Conservation (phyloP, 1,140 invertebrate species). For the Micrasema minimum region DNA sequence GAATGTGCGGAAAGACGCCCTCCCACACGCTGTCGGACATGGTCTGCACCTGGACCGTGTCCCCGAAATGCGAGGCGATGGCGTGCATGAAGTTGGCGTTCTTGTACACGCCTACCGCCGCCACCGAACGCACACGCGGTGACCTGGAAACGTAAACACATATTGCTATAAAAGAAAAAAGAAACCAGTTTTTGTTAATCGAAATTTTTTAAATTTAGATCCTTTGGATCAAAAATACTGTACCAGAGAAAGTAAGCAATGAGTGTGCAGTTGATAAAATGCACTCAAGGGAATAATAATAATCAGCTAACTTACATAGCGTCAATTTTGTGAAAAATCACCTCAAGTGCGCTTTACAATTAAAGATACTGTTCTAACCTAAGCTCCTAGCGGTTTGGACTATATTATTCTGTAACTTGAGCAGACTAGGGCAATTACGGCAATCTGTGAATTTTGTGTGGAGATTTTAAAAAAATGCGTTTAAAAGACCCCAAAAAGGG, state of each 20-base stretch:
- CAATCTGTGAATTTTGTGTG: too few species aligned
- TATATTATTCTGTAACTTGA: too few species aligned
- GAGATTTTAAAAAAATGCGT: too few species aligned
- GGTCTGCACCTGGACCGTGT: slow-evolving; percentile 83
- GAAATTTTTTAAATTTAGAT: background rate
- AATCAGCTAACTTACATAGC: too few species aligned
- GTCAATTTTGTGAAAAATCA: too few species aligned
- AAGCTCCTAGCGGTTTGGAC: too few species aligned
- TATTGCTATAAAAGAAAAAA: background rate
- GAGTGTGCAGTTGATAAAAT: too few species aligned
- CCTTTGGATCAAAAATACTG: background rate
- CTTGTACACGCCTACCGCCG: slow-evolving; percentile 85
- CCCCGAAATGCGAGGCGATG: slow-evolving; percentile 83
- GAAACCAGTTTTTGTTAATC: background rate
- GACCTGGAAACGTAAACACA: slow-evolving; percentile 64
- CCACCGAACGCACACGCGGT: slow-evolving; percentile 71
- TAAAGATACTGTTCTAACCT: too few species aligned
- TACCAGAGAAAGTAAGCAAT: background rate
- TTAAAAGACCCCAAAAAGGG: too few species aligned
- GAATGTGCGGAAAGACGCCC: slow-evolving; percentile 89
- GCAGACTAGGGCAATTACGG: too few species aligned
- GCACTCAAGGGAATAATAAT: too few species aligned
- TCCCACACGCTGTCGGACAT: slow-evolving; percentile 84
- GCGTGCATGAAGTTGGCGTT: slow-evolving; percentile 90
- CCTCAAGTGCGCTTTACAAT: too few species aligned